These are phyloP conservation scores for Synodontis membranacea DNA, from an alignment of 2,113 vertebrate species.

Conservation along the genomic window DNA sequence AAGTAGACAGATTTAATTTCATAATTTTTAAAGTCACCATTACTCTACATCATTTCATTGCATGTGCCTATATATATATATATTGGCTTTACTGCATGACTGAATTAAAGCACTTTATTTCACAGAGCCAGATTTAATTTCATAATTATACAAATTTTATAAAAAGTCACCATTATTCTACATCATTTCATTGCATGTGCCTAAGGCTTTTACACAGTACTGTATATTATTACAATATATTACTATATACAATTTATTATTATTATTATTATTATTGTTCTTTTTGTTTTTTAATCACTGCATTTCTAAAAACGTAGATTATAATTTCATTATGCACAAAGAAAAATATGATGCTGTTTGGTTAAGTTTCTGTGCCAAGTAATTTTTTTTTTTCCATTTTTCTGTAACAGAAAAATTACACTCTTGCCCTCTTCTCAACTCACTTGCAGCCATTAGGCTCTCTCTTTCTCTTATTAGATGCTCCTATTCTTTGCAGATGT, in stretches of 20 bases:
- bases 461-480: constrained; percentile 69
- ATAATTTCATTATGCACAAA: constrained; percentile 59
- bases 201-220: too few relatives aligned
- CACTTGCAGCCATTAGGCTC: constrained; percentile 64
- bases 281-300: constrained; percentile 28
- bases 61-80: too few relatives aligned
- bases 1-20: too few relatives aligned
- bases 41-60: too few relatives aligned
- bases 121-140: too few relatives aligned
- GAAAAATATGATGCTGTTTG: constrained; percentile 55
- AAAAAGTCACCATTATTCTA: too few relatives aligned
- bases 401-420: constrained; percentile 55
- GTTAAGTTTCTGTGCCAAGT: constrained; percentile 42
- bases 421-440: constrained; percentile 57
- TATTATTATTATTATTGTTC: neutral
- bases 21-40: too few relatives aligned
- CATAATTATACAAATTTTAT: too few relatives aligned
- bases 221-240: neutral
- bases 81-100: too few relatives aligned
- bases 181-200: too few relatives aligned
- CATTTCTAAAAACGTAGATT: constrained; percentile 55
- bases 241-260: neutral
- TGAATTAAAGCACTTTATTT: too few relatives aligned
- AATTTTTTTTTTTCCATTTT: constrained; percentile 41
- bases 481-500: constrained; percentile 76